These are phyloP conservation scores for Diplazon laetatorius DNA, from an alignment of 2,888 invertebrate genomes.

Conservation along the genomic window DNA sequence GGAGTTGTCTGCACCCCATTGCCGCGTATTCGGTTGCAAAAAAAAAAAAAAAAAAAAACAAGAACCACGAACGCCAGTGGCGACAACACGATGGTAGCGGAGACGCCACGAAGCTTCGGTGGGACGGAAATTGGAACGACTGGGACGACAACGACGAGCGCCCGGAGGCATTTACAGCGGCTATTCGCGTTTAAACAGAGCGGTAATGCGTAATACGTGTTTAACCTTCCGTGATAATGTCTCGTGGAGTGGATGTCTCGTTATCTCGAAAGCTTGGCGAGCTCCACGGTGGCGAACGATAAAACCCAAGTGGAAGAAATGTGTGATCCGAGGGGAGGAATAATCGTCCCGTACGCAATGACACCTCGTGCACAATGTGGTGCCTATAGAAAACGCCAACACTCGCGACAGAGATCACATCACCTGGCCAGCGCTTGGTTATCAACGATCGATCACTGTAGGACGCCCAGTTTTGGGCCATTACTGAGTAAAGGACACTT, in stretches of 20 bases:
- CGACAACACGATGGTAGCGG: constrained; percentile 26
- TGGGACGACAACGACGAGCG: constrained; percentile 24
- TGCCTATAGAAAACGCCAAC: too few relatives aligned
- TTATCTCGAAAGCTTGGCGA: constrained; percentile 72
- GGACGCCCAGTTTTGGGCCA: too few relatives aligned
- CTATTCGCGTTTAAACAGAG: constrained; percentile 80
- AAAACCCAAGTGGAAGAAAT: constrained; percentile 71
- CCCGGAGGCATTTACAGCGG: constrained; percentile 68
- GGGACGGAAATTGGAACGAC: constrained; percentile 14
- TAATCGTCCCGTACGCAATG: constrained; percentile 32
- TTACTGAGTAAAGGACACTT: too few relatives aligned
- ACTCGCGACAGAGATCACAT: too few relatives aligned
- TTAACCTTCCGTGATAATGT: constrained; percentile 80
- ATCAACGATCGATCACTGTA: too few relatives aligned
- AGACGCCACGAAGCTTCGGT: constrained; percentile 12
- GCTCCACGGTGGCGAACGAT: constrained; percentile 74
- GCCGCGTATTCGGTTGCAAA: constrained; percentile 55
- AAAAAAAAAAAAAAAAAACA: too few relatives aligned
- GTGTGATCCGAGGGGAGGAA: constrained; percentile 23
- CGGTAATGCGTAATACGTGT: constrained; percentile 78
- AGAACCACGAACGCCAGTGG: constrained; percentile 21
- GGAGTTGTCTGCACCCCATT: constrained; percentile 57
- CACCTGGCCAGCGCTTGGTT: too few relatives aligned
- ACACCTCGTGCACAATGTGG: constrained; percentile 37
- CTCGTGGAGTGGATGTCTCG: constrained; percentile 66